Evolutionary conservation across 2,888 invertebrate species (phyloP), one percentile per base, ranked within the genome.

Genomic region (Caenorhabditis virilis): DNA sequence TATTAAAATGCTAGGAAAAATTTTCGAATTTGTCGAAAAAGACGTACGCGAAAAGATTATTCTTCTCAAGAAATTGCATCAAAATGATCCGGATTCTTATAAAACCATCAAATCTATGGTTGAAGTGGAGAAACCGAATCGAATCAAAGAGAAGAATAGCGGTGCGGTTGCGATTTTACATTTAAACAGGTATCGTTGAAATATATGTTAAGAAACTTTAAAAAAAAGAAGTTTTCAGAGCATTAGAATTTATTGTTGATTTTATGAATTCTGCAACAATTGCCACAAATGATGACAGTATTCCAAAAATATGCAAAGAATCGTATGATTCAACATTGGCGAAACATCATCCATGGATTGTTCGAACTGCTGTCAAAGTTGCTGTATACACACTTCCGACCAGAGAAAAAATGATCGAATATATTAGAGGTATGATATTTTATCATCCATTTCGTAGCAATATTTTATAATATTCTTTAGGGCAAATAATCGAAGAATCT

Each of bases 311-410:
- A 7, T 73, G 73, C 52, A 62, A 68, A 27, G 57, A 47, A 20
- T 68, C 59, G 20, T 74, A 74, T 43, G 63, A 69, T 20, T 54
- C 42, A 23, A 74, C 74, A 1, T 39, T 74, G 20, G 59, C 72
- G 4, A 67, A 64, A 45, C 62, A 71, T 46, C 74, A 74, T 41
- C 64, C 57, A 18, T 74, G 72, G 72, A 39, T 72, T 27, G 63
- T 74, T 27, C 59, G 72, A 9, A 56, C 71, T 38, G 69, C 75
- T 9, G 75, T 76, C 22, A 56, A 51, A 36, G 51, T 76, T 3
- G 76, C 76, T 35, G 56, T 73, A 9, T 58, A 67, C 55, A 67
- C 72, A 9, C 54, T 76, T 20, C 76, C 76, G 20, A 23, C 54
- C 2, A 53, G 72, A 9, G 49, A 54, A 9, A 51, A 64, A 33